These are phyloP conservation scores for Athetis lepigone DNA, from an alignment of 2,888 invertebrate species.

Conservation along the genomic window DNA sequence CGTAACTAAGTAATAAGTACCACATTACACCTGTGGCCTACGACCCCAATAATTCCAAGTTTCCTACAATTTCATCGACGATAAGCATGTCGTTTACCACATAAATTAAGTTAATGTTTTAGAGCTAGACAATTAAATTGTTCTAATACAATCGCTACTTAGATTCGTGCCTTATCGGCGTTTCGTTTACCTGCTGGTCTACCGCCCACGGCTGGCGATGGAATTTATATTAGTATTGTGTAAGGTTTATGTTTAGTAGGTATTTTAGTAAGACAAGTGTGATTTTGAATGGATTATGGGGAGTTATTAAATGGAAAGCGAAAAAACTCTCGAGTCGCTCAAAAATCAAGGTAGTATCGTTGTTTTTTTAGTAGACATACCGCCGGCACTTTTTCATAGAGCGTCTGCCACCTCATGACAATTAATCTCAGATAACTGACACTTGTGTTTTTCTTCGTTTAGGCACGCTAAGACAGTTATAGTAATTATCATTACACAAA, in stretches of 20 bases:
- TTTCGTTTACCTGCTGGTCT: constrained; percentile 47
- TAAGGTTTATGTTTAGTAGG: constrained; percentile 12
- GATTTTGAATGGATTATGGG: not conserved
- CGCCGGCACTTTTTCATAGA: too few species aligned
- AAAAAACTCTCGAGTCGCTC: too few species aligned
- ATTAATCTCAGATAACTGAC: too few species aligned
- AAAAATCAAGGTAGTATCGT: too few species aligned
- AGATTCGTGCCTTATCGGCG: constrained; percentile 54
- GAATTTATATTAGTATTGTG: constrained; percentile 39
- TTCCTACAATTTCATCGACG: constrained; percentile 24
- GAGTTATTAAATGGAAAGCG: not conserved
- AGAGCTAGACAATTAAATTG: constrained; percentile 42
- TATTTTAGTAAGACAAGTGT: not conserved
- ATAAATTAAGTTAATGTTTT: constrained; percentile 39
- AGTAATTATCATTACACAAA: too few species aligned
- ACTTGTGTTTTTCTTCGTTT: too few species aligned
- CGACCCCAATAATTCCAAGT: constrained; percentile 26
- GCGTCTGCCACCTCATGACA: too few species aligned
- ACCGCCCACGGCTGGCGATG: constrained; percentile 34
- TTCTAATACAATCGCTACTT: constrained; percentile 41
- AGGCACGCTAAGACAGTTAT: too few species aligned
- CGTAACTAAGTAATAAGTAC: not conserved
- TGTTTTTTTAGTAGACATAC: too few species aligned
- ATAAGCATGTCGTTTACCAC: constrained; percentile 19
- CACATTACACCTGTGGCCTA: constrained; percentile 35